phyloP scores from a whole-genome alignment of 2,797 vertebrate genomes.

The Myripristis murdjan region DNA sequence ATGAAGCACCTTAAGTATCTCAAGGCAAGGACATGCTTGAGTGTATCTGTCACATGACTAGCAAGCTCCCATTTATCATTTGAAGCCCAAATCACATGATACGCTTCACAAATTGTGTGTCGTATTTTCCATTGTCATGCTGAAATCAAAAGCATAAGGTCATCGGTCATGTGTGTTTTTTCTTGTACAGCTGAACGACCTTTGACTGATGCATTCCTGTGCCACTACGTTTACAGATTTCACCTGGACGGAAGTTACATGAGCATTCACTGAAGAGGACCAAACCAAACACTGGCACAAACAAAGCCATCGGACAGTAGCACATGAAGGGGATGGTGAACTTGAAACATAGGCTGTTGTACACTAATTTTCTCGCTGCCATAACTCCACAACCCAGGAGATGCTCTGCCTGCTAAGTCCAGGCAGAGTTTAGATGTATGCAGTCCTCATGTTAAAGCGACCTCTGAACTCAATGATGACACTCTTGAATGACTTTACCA shows the following conservation, averaged over 20 bases:
- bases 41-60: neutral
- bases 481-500: conserved; percentile 83
- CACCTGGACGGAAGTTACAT: conserved; percentile 81
- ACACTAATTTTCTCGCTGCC: conserved; percentile 39
- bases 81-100: neutral
- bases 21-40: neutral
- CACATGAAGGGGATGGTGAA: conserved; percentile 63
- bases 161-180: neutral
- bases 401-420: conserved; percentile 25
- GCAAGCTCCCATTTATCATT: neutral
- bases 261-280: conserved; percentile 84
- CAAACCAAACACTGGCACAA: conserved; percentile 90
- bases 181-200: neutral
- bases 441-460: conserved; percentile 77
- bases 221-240: conserved; percentile 74
- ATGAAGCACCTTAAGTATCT: neutral
- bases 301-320: conserved; percentile 87
- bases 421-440: conserved; percentile 43
- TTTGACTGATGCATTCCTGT: conserved; percentile 33
- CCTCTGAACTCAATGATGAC: conserved; percentile 76
- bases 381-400: conserved; percentile 31
- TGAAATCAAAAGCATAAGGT: neutral
- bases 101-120: neutral
- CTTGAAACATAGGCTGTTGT: conserved; percentile 33
- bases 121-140: conserved; percentile 48